Evolutionary conservation across 2,888 invertebrate species (phyloP), one percentile per base, ranked within the genome.

Genomic region (Chouioia cunea): DNA sequence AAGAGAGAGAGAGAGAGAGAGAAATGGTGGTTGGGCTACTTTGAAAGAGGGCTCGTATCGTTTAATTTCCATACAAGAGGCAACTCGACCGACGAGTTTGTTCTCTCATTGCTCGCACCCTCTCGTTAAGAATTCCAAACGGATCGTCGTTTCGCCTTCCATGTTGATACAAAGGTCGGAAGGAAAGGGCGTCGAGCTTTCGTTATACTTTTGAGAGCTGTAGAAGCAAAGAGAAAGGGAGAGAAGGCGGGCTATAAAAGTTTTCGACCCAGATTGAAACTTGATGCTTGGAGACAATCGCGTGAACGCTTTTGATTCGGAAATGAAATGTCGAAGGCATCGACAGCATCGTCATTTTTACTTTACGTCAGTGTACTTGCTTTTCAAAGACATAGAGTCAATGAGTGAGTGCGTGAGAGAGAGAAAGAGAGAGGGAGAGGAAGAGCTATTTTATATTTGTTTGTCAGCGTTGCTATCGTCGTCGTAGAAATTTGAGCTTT

Each of bases 61-160:
- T 65, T 72, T 69, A 65, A 72, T 72, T 72, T 72, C 56, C 72
- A 72, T 72, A 57, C 20, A 65, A 72, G 65, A 43, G 48, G 56
- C 36, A 47, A 46, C 47, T 44, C 36, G 47, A 6, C 44, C 60
- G 23, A 8, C 46, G 65, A 65, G 54, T 65, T 59, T 59, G 64
- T 63, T 36, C 36, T 12, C 44, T 46, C 20, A n/a, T 44, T 54
- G 27, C 36, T 15, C 54, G 54, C 27, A 14, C 18, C 47, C 14
- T 27, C 71, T 64, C 23, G 67, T 67, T 63, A 63, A 59, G 63
- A 58, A 71, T 71, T 67, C 71, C 65, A 14, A 22, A 36, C 47
- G 50, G 46, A 50, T 60, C 65, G 27, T 60, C 57, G 16, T 27
- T 16, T 60, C 64, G 18, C 16, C 53, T 64, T 64, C n/a, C 20